Conservation (phyloP, 1,140 invertebrate species). For the Hyphantria cunea region DNA sequence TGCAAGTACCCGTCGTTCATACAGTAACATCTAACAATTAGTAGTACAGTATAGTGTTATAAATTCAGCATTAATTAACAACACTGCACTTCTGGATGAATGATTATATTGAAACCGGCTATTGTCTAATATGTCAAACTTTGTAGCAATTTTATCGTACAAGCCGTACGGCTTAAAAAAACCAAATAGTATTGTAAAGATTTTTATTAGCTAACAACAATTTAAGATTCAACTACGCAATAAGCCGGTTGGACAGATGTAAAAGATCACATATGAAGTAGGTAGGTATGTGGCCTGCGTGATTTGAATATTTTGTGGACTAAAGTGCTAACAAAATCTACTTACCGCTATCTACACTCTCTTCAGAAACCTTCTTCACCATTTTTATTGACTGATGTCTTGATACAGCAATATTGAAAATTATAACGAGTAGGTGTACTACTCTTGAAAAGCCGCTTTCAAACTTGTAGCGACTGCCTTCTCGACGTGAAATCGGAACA, state of each 20-base stretch:
- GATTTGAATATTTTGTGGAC: constrained; percentile 23
- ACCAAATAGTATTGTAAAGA: too few species aligned
- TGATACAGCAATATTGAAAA: constrained; percentile 68
- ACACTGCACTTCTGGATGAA: too few species aligned
- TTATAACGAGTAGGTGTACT: constrained; percentile 72
- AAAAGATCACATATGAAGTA: constrained; percentile 17
- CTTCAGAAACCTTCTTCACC: constrained; percentile 82
- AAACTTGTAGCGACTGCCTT: constrained; percentile 77
- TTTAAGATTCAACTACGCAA: constrained; percentile 23
- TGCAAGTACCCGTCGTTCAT: too few species aligned
- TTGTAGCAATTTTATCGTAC: too few species aligned
- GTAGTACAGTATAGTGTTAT: too few species aligned
- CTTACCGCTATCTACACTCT: constrained; percentile 80
- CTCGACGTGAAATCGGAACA: constrained; percentile 79
- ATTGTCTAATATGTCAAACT: too few species aligned
- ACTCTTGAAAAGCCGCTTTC: constrained; percentile 80
- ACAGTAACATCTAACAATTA: too few species aligned
- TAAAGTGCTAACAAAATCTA: constrained; percentile 31
- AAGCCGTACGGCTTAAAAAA: too few species aligned
- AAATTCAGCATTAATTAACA: too few species aligned
- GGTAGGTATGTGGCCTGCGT: constrained; percentile 15
- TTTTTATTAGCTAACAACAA: constrained; percentile 1
- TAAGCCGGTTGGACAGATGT: constrained; percentile 43
- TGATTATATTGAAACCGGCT: too few species aligned
- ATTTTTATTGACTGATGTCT: constrained; percentile 74